These are phyloP conservation scores for Scrobipalpa costella DNA, from an alignment of 2,888 invertebrate species.

Conservation along the genomic window DNA sequence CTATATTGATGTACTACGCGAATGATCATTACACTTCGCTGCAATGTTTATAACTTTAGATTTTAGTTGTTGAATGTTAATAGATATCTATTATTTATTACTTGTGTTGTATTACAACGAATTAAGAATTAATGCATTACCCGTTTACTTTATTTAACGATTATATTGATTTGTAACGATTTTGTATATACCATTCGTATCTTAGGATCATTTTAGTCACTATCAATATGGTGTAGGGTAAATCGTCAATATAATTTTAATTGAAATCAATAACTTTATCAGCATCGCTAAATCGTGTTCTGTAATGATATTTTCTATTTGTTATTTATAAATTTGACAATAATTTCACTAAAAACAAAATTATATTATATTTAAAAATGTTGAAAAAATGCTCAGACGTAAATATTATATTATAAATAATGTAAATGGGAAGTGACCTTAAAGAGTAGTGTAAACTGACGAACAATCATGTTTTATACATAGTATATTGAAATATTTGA, in stretches of 20 bases:
- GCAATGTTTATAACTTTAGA: conserved; percentile 46
- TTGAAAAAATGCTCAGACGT: conserved; percentile 36
- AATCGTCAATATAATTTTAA: conserved; percentile 33
- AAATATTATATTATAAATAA: conserved; percentile 36
- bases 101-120: conserved; percentile 71
- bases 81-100: conserved; percentile 74
- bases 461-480: conserved; percentile 31
- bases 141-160: conserved; percentile 51
- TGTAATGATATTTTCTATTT: conserved; percentile 3
- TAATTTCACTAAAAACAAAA: conserved; percentile 19
- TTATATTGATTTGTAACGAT: conserved; percentile 33
- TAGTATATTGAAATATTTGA: conserved; percentile 20
- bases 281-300: conserved; percentile 12
- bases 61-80: conserved; percentile 74
- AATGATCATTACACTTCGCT: conserved; percentile 45
- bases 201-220: conserved; percentile 49
- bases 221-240: conserved; percentile 45
- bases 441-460: conserved; percentile 33
- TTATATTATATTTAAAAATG: conserved; percentile 7
- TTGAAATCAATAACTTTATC: conserved; percentile 33
- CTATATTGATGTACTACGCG: conserved; percentile 29
- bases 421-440: conserved; percentile 48
- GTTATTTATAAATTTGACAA: conserved; percentile 29
- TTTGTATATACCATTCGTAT: conserved; percentile 57
- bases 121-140: conserved; percentile 51